Evolutionary conservation across 2,113 vertebrate species (phyloP).

Genomic region (Patagioenas fasciata): DNA sequence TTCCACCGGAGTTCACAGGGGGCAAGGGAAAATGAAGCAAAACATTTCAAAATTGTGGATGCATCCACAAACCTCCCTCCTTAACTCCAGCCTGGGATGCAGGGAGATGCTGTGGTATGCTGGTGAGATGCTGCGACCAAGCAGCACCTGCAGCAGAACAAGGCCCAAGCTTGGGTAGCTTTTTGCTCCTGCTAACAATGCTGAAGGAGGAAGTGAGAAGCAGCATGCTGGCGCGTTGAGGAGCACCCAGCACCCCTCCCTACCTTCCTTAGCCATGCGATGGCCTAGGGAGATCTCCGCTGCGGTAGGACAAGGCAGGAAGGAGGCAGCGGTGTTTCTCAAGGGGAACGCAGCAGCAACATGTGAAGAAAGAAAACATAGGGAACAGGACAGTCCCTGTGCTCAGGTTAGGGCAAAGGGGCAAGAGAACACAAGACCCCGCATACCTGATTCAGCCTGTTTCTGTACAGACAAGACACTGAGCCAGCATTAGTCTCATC

Average conservation of each 20-base stretch:
- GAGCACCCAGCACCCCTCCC: neutral
- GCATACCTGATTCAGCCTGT: fast-evolving
- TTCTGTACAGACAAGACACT: neutral
- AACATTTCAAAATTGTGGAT: neutral
- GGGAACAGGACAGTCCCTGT: fast-evolving
- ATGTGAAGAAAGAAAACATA: neutral
- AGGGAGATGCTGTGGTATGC: neutral
- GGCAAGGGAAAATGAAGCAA: neutral
- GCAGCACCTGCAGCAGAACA: neutral
- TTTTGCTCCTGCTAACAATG: neutral
- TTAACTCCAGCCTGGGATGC: neutral
- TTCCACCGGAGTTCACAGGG: neutral
- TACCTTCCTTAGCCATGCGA: neutral
- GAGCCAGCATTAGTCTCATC: neutral
- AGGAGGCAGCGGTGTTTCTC: neutral
- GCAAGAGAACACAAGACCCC: neutral
- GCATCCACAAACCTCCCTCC: neutral
- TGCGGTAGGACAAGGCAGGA: neutral
- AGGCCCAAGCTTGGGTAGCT: no score
- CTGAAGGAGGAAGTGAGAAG: neutral
- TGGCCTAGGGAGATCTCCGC: neutral
- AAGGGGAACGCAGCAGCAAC: fast-evolving
- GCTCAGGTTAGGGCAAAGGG: neutral
- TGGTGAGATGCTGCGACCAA: neutral
- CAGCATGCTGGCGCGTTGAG: fast-evolving